phyloP scores from a whole-genome alignment of 2,797 vertebrate species.

The Danio tinwini region DNA sequence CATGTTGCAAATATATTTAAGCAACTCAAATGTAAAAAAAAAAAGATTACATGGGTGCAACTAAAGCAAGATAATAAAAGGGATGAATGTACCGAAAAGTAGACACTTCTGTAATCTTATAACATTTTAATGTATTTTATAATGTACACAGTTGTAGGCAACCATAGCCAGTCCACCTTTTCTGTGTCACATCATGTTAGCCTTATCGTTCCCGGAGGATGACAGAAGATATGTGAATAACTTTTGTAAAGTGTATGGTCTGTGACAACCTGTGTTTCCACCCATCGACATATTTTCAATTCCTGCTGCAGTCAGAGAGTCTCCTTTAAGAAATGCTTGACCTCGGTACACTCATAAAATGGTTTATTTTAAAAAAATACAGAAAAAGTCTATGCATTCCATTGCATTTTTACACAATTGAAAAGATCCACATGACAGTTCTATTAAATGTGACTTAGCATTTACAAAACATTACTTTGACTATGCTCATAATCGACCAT shows the following conservation, averaged over 20 bases:
- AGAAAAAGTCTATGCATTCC: conserved; percentile 83
- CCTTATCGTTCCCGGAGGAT: not conserved
- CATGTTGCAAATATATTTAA: not conserved
- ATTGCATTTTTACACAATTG: conserved; percentile 65
- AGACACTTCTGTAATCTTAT: not conserved
- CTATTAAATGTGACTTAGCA: conserved; percentile 57
- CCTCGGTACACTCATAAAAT: conserved; percentile 75
- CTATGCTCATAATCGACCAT: conserved; percentile 51
- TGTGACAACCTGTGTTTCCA: not conserved
- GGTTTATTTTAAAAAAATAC: conserved; percentile 93
- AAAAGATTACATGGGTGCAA: not conserved
- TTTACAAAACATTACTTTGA: conserved; percentile 59
- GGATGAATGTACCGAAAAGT: conserved; percentile 2
- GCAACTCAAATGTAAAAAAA: conserved; percentile 21
- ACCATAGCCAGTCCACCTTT: not conserved
- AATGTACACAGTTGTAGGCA: not conserved
- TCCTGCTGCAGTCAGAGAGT: not conserved
- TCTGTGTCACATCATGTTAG: not conserved
- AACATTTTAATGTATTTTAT: conserved; percentile 13
- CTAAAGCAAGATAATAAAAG: not conserved
- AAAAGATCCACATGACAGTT: conserved; percentile 62
- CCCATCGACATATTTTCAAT: conserved; percentile 12
- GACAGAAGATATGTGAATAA: not conserved
- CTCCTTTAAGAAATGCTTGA: conserved; percentile 3
- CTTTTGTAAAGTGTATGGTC: not conserved